Percentiles rank a stretch among this genome's conserved stretches.
phyloP scores from a whole-genome alignment of 2,888 invertebrate species.

The Diachrysia chrysitis region DNA sequence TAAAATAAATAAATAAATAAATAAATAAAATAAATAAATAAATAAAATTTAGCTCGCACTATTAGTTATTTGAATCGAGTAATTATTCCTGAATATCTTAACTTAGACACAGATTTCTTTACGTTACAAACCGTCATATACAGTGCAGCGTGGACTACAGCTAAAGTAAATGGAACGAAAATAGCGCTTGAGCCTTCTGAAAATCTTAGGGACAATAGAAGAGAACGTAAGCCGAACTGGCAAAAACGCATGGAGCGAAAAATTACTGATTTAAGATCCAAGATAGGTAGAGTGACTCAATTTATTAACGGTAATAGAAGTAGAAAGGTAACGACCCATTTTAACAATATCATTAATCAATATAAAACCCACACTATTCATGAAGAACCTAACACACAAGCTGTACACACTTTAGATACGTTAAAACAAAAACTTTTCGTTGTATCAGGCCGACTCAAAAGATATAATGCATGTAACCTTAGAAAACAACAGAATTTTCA shows the following conservation, averaged over 20 bases:
- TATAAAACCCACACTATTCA: constrained; percentile 16
- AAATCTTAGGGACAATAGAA: background rate
- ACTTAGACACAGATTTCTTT: too few species aligned
- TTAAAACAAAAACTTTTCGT: constrained; percentile 28
- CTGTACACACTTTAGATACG: constrained; percentile 19
- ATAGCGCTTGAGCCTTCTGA: background rate
- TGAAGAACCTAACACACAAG: constrained; percentile 17
- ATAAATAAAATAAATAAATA: too few species aligned
- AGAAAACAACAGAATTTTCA: constrained; percentile 26
- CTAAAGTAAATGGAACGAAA: constrained; percentile 14
- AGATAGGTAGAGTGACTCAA: constrained; percentile 21
- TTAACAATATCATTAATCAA: background rate
- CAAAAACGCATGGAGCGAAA: constrained; percentile 11
- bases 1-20: too few species aligned
- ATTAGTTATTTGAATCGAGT: too few species aligned
- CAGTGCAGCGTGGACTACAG: constrained; percentile 19
- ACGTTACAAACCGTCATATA: constrained; percentile 16
- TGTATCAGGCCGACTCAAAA: constrained; percentile 7
- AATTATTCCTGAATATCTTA: too few species aligned
- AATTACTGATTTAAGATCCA: constrained; percentile 6
- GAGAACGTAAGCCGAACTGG: constrained; percentile 11
- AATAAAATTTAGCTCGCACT: too few species aligned
- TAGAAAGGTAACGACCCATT: constrained; percentile 13
- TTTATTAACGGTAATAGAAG: constrained; percentile 20
- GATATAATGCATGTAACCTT: constrained; percentile 16